These are phyloP conservation scores for Phocides pigmalion DNA, from an alignment of 1,140 invertebrate species.

Conservation along the genomic window DNA sequence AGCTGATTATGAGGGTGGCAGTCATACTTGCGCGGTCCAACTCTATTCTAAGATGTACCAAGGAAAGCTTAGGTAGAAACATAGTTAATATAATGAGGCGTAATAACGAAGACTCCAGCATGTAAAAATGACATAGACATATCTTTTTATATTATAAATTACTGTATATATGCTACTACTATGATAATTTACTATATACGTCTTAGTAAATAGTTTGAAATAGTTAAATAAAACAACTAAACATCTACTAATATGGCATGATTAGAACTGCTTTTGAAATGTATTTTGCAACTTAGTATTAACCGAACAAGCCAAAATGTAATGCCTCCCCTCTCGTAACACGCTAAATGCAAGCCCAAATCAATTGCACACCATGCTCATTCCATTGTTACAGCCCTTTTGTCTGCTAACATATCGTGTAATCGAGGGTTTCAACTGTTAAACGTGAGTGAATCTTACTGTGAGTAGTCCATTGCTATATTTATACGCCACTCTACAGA, in stretches of 20 bases:
- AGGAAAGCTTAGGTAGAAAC: too few species aligned
- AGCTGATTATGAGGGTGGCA: too few species aligned
- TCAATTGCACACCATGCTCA: constrained; percentile 57
- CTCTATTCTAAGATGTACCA: too few species aligned
- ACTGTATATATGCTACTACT: too few species aligned
- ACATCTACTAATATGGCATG: background rate
- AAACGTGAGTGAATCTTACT: constrained; percentile 6
- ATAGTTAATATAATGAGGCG: too few species aligned
- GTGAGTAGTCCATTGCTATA: constrained; percentile 36
- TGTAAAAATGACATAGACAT: too few species aligned
- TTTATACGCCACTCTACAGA: constrained; percentile 12
- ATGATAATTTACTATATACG: too few species aligned
- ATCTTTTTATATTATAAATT: too few species aligned
- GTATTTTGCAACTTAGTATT: constrained; percentile 20
- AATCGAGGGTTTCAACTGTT: constrained; percentile 19
- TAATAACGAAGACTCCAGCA: too few species aligned
- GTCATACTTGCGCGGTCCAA: too few species aligned
- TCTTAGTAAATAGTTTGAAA: too few species aligned
- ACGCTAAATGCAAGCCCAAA: constrained; percentile 40
- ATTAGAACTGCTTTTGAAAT: background rate
- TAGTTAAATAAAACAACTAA: background rate
- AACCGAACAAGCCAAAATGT: constrained; percentile 6
- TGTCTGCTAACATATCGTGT: constrained; percentile 44
- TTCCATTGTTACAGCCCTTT: constrained; percentile 59
- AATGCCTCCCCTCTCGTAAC: constrained; percentile 1